Evolutionary conservation across 2,113 vertebrate genomes (phyloP), one percentile per base, ranked within the genome.

Genomic region (Callochromis pleurospilus): DNA sequence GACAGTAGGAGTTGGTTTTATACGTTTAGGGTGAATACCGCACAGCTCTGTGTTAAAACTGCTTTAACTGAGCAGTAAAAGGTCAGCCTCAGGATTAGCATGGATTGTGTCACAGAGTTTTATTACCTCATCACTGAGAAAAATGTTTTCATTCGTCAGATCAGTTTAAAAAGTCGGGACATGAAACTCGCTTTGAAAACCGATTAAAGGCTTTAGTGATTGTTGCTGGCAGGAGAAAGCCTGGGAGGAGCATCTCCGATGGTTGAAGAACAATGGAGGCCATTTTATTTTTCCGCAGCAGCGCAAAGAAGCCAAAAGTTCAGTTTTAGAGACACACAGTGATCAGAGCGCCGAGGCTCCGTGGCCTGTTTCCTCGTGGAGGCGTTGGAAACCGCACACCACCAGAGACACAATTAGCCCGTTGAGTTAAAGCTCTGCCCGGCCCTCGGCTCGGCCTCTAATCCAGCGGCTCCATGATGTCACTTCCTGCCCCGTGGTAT

Each of bases 361-460:
- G 5, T 4, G 14, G 82, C 42, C 21, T 42, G 54, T 79, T 79
- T 85, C 83, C 70, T 53, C 7, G 45, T 53, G 56, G 83, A 54
- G 47, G 58, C 33, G 12, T 29, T 58, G n/a, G 55, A 82, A 86
- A 81, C 83, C 86, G 4, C 90, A 81, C 88, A 15, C 75, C 90
- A 93, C 79, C 75, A 90, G 87, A 90, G 89, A 88, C 84, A 13
- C 89, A 93, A 94, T 95, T 94, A 94, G 93, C 79, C 81, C 6
- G 73, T 47, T 4, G 84, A 73, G 49, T 81, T 90, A 88, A 83
- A 90, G 82, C 81, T 49, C 33, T 6, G 79, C 55, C 51, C 51
- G 11, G 51, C 47, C 26, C 36, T 49, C 60, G 6, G 45, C 73
- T 49, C 47, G 49, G 82, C 65, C 79, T 79, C 19, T 84, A 83